Evolutionary conservation across 1,140 invertebrate species (phyloP), one percentile per base, ranked within the genome.

Genomic region (Meloidogyne chitwoodi): DNA sequence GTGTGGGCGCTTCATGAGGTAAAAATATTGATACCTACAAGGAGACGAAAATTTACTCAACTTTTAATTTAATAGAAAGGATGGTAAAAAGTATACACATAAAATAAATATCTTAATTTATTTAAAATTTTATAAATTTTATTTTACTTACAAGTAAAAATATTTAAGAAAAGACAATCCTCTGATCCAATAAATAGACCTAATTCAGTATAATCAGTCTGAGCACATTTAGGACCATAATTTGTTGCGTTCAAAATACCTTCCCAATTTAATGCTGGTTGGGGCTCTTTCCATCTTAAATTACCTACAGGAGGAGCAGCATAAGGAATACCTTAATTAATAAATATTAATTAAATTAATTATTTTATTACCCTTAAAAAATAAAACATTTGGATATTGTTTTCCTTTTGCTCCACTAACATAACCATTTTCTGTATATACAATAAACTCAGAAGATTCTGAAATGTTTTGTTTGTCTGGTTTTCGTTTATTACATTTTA

Each of bases 151-250:
- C 66, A 94, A 8, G 93, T 92, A 89, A 95, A 96, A 86, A 98
- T 93, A 88, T 98, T 97, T 79, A 98, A 90, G 87, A 95, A 96
- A 34, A 98, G 91, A 88, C 95, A 98, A 89, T 98, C 95, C 89
- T 98, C 95, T 76, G 31, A 0, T 12, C 14, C 68, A 70, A 27
- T 22, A 79, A 78, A 24, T 38, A 19, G 64, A 5, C 44, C 38
- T 63, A 34, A 78, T 67, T 79, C 74, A 19, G 69, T 62, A 31
- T 34, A 34, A n/a, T 62, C 61, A 44, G 78, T 22, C 0, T 74
- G 77, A 22, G 74, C 64, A 61, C 80, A 81, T 31, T 64, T 26
- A 19, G 63, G 26, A 19, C 19, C 14, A 19, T 22, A 75, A 26
- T 81, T 74, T 12, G 38, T 64, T 5, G 72, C 72, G 2, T 70